Evolutionary conservation across 2,113 vertebrate genomes (phyloP).

Genomic region (Cheirogaleus medius): DNA sequence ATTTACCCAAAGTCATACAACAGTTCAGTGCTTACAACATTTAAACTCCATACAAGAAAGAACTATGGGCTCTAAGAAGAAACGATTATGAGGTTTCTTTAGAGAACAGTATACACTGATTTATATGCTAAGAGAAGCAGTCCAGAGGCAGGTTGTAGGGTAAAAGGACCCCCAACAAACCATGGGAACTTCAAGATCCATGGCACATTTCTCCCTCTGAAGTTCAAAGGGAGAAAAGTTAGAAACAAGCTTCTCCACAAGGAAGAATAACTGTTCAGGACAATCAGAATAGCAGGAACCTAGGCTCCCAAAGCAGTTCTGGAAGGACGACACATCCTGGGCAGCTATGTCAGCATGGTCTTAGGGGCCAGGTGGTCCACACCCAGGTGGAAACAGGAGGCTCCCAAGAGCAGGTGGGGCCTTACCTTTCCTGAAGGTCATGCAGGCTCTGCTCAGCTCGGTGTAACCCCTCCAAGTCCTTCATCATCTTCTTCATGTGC

Average conservation of each 20-base stretch:
- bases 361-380: background rate
- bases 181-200: background rate
- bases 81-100: background rate
- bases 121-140: background rate
- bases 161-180: background rate
- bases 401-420: background rate
- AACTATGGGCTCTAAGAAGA: background rate
- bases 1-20: slow-evolving; percentile 42
- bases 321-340: background rate
- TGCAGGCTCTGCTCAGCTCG: slow-evolving; percentile 97
- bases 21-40: slow-evolving; percentile 35
- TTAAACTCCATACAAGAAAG: slow-evolving; percentile 1
- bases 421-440: slow-evolving; percentile 96
- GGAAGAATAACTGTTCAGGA: background rate
- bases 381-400: background rate
- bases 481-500: slow-evolving; percentile 99
- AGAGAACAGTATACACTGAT: background rate
- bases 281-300: background rate
- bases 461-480: slow-evolving; percentile 97
- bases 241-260: slow-evolving; percentile 16
- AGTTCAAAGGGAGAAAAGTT: background rate
- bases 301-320: background rate
- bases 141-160: background rate
- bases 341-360: background rate
- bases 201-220: background rate